Base-by-base conservation (phyloP, 2,888 invertebrate genomes). In the Neuroscelio doddi region DNA sequence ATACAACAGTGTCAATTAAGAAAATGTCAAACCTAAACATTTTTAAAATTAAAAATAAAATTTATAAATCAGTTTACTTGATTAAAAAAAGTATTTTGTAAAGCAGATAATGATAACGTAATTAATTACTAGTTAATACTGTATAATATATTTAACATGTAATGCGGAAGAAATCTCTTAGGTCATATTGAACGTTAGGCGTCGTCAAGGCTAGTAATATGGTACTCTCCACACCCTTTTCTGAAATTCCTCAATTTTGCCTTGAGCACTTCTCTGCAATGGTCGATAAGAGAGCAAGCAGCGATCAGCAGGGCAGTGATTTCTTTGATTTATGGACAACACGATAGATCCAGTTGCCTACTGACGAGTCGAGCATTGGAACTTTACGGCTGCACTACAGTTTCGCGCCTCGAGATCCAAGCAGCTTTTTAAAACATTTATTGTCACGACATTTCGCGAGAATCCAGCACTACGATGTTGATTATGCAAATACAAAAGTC, bases 381-480 rank as follows among this genome's bases (percentile, higher is more conserved):
- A 53, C 26, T 26, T 29, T 9, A 14, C 34, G 21, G 12, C 21
- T n/a, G n/a, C n/a, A n/a, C n/a, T n/a, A 27, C 15, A 34, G 34
- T 24, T 45, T 38, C 45, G 45, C 58, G 58, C 50, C 45, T 45
- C 42, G 39, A 38, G 50, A 58, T 44, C 45, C 17, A 46, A 59
- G 46, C 45, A 12, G 46, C 58, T 59, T 59, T 59, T 52, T 29
- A 52, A 47, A 5, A 47, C 47, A 45, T 57, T 63, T 56, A 52
- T 63, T 52, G 52, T 52, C 52, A 47, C 45, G 50, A 52, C 24
- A 17, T 52, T 63, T 52, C 52, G 44, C 36, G 44, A 47, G 42
- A 57, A 52, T 52, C 56, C 32, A 38, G 34, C 46, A 44, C 42
- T 42, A 30, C 53, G 53, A 45, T 38, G 52, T 58, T 58, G 46